Evolutionary conservation across 2,888 invertebrate genomes (phyloP).

Genomic region (Endotricha flammealis): DNA sequence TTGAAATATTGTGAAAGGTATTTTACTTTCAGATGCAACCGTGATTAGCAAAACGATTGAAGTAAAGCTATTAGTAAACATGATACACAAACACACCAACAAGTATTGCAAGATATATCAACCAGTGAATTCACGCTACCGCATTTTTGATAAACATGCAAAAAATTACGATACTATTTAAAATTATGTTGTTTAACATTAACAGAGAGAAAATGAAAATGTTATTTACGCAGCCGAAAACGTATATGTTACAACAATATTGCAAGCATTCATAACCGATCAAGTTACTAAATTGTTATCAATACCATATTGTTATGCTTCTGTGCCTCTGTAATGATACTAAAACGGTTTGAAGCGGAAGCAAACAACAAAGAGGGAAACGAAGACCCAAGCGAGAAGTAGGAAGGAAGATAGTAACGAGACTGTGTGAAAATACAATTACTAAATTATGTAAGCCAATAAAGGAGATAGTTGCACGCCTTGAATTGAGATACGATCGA

Average conservation of each 20-base stretch:
- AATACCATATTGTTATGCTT: too few relatives aligned
- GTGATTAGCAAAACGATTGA: too few relatives aligned
- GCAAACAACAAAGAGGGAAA: constrained; percentile 32
- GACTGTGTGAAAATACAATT: constrained; percentile 65
- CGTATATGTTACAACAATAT: too few relatives aligned
- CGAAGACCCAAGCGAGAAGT: constrained; percentile 38
- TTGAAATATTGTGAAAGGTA: too few relatives aligned
- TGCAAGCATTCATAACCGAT: too few relatives aligned
- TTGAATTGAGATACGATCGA: constrained; percentile 41
- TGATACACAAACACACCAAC: too few relatives aligned
- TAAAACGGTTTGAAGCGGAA: constrained; percentile 37
- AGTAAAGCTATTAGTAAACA: too few relatives aligned
- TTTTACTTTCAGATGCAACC: too few relatives aligned
- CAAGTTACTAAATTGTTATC: too few relatives aligned
- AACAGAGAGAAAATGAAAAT: too few relatives aligned
- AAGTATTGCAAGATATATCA: too few relatives aligned
- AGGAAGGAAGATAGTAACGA: constrained; percentile 57
- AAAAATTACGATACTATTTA: neutral
- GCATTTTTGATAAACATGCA: neutral
- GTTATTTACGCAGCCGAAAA: too few relatives aligned
- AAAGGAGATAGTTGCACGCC: constrained; percentile 54
- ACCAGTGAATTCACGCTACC: neutral
- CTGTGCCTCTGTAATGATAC: neutral
- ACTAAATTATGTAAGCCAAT: constrained; percentile 59
- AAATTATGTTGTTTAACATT: neutral